phyloP scores from a whole-genome alignment of 1,140 invertebrate genomes.

The Chelonus insularis region DNA sequence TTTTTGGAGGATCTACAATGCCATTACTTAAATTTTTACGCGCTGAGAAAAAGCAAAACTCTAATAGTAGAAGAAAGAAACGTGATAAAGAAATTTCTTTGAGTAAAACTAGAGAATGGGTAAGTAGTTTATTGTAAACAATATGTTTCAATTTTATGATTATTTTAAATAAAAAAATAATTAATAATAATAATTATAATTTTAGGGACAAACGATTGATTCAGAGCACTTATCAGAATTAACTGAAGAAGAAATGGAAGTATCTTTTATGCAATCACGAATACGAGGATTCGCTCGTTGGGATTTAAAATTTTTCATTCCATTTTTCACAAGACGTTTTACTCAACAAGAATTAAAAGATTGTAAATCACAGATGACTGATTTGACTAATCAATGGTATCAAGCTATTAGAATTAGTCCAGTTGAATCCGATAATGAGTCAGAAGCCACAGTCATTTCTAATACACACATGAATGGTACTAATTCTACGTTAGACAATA shows the following conservation, averaged over 20 bases:
- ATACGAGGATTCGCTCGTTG: slow-evolving; percentile 84
- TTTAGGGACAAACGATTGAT: slow-evolving; percentile 89
- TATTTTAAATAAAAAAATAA: background rate
- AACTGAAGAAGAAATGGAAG: slow-evolving; percentile 92
- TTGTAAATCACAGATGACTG: slow-evolving; percentile 94
- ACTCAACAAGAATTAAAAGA: slow-evolving; percentile 94
- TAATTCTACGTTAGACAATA: slow-evolving; percentile 7
- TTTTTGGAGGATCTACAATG: slow-evolving; percentile 96
- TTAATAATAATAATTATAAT: slow-evolving; percentile 33
- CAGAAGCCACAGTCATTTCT: slow-evolving; percentile 58
- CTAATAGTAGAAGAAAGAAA: slow-evolving; percentile 65
- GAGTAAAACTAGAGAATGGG: slow-evolving; percentile 96
- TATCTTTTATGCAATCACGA: slow-evolving; percentile 68
- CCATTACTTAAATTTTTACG: slow-evolving; percentile 86
- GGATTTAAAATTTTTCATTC: slow-evolving; percentile 92
- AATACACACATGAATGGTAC: slow-evolving; percentile 47
- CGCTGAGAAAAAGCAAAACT: slow-evolving; percentile 68
- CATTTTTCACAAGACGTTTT: slow-evolving; percentile 92
- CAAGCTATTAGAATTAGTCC: slow-evolving; percentile 87
- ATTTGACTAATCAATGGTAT: slow-evolving; percentile 95
- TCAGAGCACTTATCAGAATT: slow-evolving; percentile 94
- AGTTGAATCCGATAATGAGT: slow-evolving; percentile 71
- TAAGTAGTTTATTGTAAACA: slow-evolving; percentile 48
- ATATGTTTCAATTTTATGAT: too few relatives aligned
- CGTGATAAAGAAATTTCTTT: slow-evolving; percentile 85